Percentiles rank a stretch among this genome's conserved stretches.
Evolutionary conservation across 2,797 vertebrate species (phyloP).

Genomic region (Avahi laniger): DNA sequence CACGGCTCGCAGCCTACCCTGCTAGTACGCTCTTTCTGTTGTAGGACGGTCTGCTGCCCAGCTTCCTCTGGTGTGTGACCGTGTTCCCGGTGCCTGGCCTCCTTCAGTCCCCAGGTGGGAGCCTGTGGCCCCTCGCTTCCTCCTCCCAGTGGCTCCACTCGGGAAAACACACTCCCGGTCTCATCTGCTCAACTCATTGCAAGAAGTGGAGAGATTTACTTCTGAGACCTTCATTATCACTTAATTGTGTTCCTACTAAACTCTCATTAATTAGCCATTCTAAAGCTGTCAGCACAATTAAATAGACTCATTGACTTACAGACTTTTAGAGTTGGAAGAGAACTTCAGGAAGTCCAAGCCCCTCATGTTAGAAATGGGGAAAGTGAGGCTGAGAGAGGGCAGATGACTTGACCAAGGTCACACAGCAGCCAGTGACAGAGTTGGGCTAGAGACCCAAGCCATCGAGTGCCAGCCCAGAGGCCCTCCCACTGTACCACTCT

Average conservation of each 20-base stretch:
- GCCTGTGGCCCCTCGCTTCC: not conserved
- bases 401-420: constrained; percentile 1
- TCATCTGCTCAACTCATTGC: constrained; percentile 63
- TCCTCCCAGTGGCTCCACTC: not conserved
- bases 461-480: not conserved
- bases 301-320: constrained; percentile 55
- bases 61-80: not conserved
- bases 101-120: not conserved
- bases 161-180: constrained; percentile 15
- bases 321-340: constrained; percentile 16
- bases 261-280: constrained; percentile 78
- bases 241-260: constrained; percentile 75
- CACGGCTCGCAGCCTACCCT: not conserved
- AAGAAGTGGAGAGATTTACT: constrained; percentile 64
- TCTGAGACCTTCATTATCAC: constrained; percentile 61
- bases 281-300: constrained; percentile 68
- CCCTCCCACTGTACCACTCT: not conserved
- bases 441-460: not conserved
- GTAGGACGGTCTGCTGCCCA: not conserved
- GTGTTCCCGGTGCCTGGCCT: not conserved
- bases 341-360: constrained; percentile 13
- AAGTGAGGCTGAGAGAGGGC: not conserved
- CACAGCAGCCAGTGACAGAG: not conserved
- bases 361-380: not conserved
- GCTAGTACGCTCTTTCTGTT: not conserved